Base-by-base conservation (phyloP, 2,888 invertebrate species). In the Nebria brevicollis region DNA sequence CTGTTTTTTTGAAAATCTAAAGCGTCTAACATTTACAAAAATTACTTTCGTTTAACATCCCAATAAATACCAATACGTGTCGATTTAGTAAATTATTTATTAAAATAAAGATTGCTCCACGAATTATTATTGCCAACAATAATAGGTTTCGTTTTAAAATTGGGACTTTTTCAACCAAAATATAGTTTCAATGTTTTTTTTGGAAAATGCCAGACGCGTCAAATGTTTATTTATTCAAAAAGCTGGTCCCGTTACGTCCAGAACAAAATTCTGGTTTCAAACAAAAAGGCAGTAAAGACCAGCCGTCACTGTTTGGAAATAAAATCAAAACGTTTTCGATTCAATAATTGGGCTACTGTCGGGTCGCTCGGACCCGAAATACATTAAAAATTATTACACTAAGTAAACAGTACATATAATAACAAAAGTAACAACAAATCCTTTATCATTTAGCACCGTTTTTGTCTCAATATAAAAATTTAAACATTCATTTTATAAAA, bases 21-120 rank as follows among this genome's bases (percentile, higher is more conserved):
- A 78, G 78, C 73, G 72, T 73, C 78, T 78, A 78, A 78, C 78
- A 42, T 41, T 41, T 68, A 34, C 34, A 34, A 75, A 75, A 75
- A 25, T 54, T 54, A 8, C 7, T 54, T 54, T 54, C 8, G 3
- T 54, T 54, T 54, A 54, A 54, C 8, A 54, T 20, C 20, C 20
- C 20, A 20, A 20, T 20, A 20, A 20, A 20, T 20, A 20, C 20
- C 20, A 54, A 54, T 54, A 54, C 54, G 13, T 34, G 34, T 34
- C 1, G 1, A 2, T 34, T 4, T 2, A 34, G 34, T 2, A 34
- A 34, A 34, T 34, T 2, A 34, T 4, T 34, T 2, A 34, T 34
- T 34, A 34, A 34, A 34, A 34, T 34, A 34, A 34, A 34, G 34
- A 20, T 20, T 20, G 20, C 20, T 20, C 20, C 20, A 20, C 20